Evolutionary conservation across 2,113 vertebrate species (phyloP), one percentile per base, ranked within the genome.

Genomic region (Lates calcarifer): DNA sequence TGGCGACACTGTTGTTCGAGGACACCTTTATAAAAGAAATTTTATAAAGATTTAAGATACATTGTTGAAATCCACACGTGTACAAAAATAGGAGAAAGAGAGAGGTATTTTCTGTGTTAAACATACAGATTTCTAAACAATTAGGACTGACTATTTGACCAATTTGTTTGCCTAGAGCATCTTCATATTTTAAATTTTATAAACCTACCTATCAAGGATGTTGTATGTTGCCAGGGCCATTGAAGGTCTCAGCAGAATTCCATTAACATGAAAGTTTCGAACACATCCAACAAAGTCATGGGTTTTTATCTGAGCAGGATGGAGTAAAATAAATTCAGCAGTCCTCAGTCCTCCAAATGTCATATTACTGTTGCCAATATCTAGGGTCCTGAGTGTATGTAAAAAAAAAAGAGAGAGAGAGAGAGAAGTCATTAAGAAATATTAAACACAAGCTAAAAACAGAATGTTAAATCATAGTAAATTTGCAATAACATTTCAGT

Each of bases 251-350:
- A 95, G 74, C 62, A 83, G 58, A 53, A 94, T 78, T 14, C 93
- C 89, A 22, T 96, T 95, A 6, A 96, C 60, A 66, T 91, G 43
- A 78, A 94, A 74, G 41, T 94, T 94, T 69, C 89, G 88, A 66
- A 95, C 79, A 68, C 95, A 96, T 74, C 95, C 95, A 68, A 95
- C 90, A 90, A 96, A 95, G 86, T 95, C 89, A 68, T 95, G 93
- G 7, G 87, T 90, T 90, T 89, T 83, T 74, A 94, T 91, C 64
- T 94, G 94, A 81, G 24, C 57, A 18, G 91, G 92, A 57, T 86
- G 88, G 58, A 81, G 74, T 31, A 91, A 82, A 72, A 95, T 88
- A 5, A 85, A 76, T 64, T 94, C 92, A 70, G 90, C 74, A 24
- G 85, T 92, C 84, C 89, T 95, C 31, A 94, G 45, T 29, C 94